Conservation (phyloP, 2,888 invertebrate genomes). For the Mantis religiosa region DNA sequence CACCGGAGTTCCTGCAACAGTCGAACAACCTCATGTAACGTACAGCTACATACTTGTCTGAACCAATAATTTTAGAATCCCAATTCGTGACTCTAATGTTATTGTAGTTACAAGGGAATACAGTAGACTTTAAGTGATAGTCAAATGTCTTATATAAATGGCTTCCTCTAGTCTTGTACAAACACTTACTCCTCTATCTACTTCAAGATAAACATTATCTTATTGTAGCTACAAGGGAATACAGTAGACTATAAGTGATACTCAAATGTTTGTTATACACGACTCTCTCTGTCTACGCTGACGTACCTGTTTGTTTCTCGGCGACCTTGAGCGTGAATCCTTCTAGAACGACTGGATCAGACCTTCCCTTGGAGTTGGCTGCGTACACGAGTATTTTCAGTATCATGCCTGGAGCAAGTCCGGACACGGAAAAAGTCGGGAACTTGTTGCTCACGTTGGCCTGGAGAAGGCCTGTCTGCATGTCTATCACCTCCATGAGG, state of each 20-base stretch:
- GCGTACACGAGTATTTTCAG: slow-evolving; percentile 77
- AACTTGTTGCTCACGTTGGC: slow-evolving; percentile 66
- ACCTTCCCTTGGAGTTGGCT: slow-evolving; percentile 76
- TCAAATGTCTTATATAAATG: too few relatives aligned
- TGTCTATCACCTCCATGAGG: slow-evolving; percentile 68
- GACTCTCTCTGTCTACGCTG: background rate
- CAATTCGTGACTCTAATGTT: too few relatives aligned
- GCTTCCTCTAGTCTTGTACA: too few relatives aligned
- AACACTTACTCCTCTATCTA: too few relatives aligned
- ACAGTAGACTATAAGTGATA: too few relatives aligned
- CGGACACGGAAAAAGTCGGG: slow-evolving; percentile 71
- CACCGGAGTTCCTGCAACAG: slow-evolving; percentile 60
- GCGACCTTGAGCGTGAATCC: slow-evolving; percentile 71
- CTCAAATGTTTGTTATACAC: too few relatives aligned
- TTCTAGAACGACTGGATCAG: slow-evolving; percentile 65
- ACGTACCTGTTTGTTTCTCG: slow-evolving; percentile 71
- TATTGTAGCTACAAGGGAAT: too few relatives aligned
- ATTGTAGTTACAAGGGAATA: too few relatives aligned
- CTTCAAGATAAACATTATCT: too few relatives aligned
- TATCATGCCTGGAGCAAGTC: slow-evolving; percentile 72
- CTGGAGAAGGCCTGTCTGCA: slow-evolving; percentile 57
- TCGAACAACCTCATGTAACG: background rate
- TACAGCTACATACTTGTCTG: background rate
- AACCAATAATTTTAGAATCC: too few relatives aligned
- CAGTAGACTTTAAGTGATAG: too few relatives aligned